Evolutionary conservation across 1,140 invertebrate species (phyloP).

Genomic region (Sarcophaga bullata): DNA sequence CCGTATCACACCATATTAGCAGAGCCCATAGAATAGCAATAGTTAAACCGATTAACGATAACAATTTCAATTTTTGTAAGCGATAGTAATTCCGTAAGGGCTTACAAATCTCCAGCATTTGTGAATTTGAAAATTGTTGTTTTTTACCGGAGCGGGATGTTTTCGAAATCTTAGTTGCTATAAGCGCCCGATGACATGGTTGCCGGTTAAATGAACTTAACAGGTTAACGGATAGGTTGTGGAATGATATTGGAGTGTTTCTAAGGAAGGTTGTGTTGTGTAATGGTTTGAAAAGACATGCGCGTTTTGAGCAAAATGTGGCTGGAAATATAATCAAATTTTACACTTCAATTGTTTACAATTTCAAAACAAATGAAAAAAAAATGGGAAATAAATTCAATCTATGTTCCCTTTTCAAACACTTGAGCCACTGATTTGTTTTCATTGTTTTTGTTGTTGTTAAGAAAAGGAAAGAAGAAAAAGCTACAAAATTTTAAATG

Average conservation of each 20-base stretch:
- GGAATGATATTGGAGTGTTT: neutral
- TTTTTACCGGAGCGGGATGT: slow-evolving; percentile 50
- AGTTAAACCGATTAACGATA: slow-evolving; percentile 42
- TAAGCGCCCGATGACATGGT: slow-evolving; percentile 42
- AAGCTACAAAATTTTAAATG: neutral
- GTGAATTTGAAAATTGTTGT: slow-evolving; percentile 46
- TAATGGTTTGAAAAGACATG: slow-evolving; percentile 47
- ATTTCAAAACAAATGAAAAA: slow-evolving; percentile 39
- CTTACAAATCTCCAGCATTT: slow-evolving; percentile 54
- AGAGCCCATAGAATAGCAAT: slow-evolving; percentile 46
- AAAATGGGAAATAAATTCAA: neutral
- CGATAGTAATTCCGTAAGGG: slow-evolving; percentile 49
- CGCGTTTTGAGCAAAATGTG: slow-evolving; percentile 32
- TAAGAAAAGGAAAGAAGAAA: slow-evolving; percentile 1
- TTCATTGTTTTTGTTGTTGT: neutral
- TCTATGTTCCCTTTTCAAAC: neutral
- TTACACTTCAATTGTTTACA: slow-evolving; percentile 58
- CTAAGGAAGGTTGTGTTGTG: neutral
- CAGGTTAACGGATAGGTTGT: neutral
- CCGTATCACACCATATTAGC: slow-evolving; percentile 52
- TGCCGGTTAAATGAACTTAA: too few species aligned
- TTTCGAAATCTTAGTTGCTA: slow-evolving; percentile 52
- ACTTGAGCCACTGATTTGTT: too few species aligned
- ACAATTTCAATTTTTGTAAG: slow-evolving; percentile 37
- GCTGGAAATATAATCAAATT: slow-evolving; percentile 55